A percentile compares a stretch with the other conserved stretches of the same genome.
phyloP scores from a whole-genome alignment of 2,113 vertebrate species.

The Symphodus melops region DNA sequence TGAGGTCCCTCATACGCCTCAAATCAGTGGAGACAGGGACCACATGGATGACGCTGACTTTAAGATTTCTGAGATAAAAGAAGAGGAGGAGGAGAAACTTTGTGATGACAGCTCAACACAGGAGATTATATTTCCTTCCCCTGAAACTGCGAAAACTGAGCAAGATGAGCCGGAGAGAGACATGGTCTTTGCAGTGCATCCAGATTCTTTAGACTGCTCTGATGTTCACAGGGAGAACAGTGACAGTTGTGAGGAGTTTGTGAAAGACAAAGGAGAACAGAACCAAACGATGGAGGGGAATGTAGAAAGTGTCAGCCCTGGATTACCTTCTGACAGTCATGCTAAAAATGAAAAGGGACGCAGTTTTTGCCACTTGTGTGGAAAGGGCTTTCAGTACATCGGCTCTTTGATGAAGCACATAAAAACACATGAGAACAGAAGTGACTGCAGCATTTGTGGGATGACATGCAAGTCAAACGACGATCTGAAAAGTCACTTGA shows the following conservation, averaged over 20 bases:
- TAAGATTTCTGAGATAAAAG: conserved; percentile 32
- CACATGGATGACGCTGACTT: background rate
- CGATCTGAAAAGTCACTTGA: conserved; percentile 35
- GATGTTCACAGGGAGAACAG: background rate
- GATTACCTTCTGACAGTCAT: background rate
- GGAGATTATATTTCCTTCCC: background rate
- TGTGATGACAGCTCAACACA: conserved; percentile 3
- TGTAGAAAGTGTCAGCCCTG: background rate
- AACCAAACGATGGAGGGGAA: background rate
- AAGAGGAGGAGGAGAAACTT: conserved; percentile 35
- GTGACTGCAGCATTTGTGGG: conserved; percentile 29
- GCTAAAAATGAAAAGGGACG: conserved; percentile 23
- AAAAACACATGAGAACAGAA: conserved; percentile 34
- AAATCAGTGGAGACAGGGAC: background rate
- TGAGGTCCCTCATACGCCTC: conserved; percentile 9
- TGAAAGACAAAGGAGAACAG: background rate
- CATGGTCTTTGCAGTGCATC: background rate
- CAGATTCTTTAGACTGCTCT: conserved; percentile 19
- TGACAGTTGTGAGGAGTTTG: conserved; percentile 2
- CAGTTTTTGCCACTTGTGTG: conserved; percentile 54
- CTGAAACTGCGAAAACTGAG: conserved; percentile 28
- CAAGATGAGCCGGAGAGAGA: background rate
- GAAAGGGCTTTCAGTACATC: conserved; percentile 50
- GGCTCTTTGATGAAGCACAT: conserved; percentile 60
- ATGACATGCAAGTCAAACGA: background rate